These are phyloP conservation scores for Pseudomyrmex sp. DNA, from an alignment of 1,140 invertebrate genomes.

Conservation along the genomic window DNA sequence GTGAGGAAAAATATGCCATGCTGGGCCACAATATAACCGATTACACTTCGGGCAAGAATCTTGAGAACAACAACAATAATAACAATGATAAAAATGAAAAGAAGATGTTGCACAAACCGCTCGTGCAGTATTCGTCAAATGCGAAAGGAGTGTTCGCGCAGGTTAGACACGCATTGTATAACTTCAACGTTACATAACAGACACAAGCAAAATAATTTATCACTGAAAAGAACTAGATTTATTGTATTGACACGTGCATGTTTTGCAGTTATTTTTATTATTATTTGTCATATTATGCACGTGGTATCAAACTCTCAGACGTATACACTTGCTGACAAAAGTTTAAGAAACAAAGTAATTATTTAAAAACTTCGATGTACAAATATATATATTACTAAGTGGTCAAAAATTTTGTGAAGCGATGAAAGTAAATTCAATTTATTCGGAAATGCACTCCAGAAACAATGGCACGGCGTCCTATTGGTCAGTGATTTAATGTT, in stretches of 20 bases:
- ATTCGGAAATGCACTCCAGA: no score
- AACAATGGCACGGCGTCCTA: no score
- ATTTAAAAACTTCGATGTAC: no score
- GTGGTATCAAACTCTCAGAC: no score
- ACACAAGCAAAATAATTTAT: neutral
- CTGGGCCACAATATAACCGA: neutral
- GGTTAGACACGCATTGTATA: conserved; percentile 60
- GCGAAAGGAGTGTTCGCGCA: conserved; percentile 76
- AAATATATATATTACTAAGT: no score
- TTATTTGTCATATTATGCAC: neutral
- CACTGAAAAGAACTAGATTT: neutral
- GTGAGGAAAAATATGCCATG: conserved; percentile 66
- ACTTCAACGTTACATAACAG: neutral
- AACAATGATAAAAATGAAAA: conserved; percentile 65
- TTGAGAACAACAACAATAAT: conserved; percentile 60
- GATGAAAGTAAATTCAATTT: no score
- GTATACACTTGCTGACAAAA: no score
- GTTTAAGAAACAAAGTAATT: no score
- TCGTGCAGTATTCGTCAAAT: conserved; percentile 66
- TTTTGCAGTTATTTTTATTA: neutral
- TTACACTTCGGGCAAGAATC: conserved; percentile 6
- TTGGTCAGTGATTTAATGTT: no score
- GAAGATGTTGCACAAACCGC: neutral
- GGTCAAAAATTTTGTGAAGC: no score
- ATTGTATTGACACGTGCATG: neutral